Percentiles rank a stretch among this genome's conserved stretches.
phyloP scores from a whole-genome alignment of 2,797 vertebrate genomes.

The Brotogeris chrysoptera region DNA sequence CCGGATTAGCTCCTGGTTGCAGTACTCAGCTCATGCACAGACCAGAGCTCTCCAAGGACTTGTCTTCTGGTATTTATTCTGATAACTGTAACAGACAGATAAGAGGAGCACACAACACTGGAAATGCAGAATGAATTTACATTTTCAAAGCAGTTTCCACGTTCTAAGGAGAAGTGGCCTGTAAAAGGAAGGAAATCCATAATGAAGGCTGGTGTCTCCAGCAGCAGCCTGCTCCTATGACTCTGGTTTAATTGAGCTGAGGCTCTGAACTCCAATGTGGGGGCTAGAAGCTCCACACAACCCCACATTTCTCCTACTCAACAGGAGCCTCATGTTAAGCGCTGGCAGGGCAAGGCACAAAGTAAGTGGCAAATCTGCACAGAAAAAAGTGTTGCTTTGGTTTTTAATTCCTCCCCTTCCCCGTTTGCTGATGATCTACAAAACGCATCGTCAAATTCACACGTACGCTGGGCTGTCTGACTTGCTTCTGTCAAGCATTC shows the following conservation, averaged over 20 bases:
- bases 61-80: slow-evolving; percentile 70
- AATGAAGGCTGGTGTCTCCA: neutral
- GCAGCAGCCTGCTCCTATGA: neutral
- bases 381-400: neutral
- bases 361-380: neutral
- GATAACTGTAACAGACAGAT: slow-evolving; percentile 65
- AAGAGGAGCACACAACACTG: slow-evolving; percentile 36
- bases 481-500: neutral
- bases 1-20: slow-evolving; percentile 59
- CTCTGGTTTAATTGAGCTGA: neutral
- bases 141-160: slow-evolving; percentile 26
- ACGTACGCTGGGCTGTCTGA: rapidly evolving
- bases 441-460: neutral
- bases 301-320: neutral
- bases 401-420: neutral
- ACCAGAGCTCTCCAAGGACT: slow-evolving; percentile 52
- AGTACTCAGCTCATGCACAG: slow-evolving; percentile 44
- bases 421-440: neutral
- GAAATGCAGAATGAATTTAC: slow-evolving; percentile 62
- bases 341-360: neutral
- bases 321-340: neutral
- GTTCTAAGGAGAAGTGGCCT: neutral
- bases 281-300: neutral
- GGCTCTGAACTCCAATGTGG: neutral
- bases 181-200: neutral